Base-by-base conservation (phyloP, 2,888 invertebrate genomes). In the Lucinisca nassula region DNA sequence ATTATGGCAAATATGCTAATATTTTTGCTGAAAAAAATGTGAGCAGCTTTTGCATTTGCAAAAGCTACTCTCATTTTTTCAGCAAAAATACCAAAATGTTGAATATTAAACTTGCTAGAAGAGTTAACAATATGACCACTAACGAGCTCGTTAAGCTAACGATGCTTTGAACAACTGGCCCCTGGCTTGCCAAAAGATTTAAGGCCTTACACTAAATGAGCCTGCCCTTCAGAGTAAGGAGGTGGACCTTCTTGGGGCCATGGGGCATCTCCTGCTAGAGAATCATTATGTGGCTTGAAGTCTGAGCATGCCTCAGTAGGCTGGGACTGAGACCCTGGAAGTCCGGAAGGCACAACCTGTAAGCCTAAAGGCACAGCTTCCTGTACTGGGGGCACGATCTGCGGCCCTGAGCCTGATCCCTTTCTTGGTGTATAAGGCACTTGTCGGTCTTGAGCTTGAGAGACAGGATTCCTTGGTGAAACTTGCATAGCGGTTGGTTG, bases 231-330 rank as follows among this genome's bases (percentile, higher is more conserved):
- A n/a, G 35, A 35, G 38, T 90, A 90, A 3, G 89, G 87, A 1
- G 89, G 89, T 14, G 89, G 89, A 8, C 87, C 87, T 17, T 83
- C 85, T 72, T 90, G 87, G 37, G 89, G 89, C 89, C 89, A 90
- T 1, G 85, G 85, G n/a, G 80, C 45, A 21, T 87, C 84, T 30
- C 67, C 35, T 35, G 32, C 67, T 12, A 24, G 17, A 67, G 67
- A 35, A 35, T 1, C 10, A 35, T 35, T 35, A 67, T 67, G 67
- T n/a, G 32, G 35, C 27, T 1, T 6, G 10, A 12, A 35, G 12
- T 10, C 21, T 35, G 67, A 14, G 17, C 17, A 17, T 21, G 14
- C 3, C 21, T 2, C 17, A 10, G 35, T 12, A 3, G 35, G 35
- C 30, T 67, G 30, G 1, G 67, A 12, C 17, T 17, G 45, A 45